Base-by-base conservation (phyloP, 2,113 vertebrate species). In the Pterophyllum scalare region DNA sequence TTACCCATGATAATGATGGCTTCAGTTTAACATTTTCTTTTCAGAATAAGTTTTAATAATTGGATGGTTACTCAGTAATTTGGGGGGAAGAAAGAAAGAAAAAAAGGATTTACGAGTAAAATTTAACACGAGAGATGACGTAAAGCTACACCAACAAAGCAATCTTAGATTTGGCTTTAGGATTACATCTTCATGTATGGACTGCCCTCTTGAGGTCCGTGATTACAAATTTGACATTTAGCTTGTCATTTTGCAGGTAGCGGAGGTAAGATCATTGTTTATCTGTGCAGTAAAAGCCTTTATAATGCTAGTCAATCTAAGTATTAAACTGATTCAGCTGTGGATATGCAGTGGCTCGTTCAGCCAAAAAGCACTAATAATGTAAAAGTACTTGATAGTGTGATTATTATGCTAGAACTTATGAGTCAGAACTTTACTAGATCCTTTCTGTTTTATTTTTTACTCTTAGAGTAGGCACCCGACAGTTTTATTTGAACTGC, bases 191-290 rank as follows among this genome's bases (percentile, higher is more conserved):
- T 57, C 70, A 89, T 87, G 88, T 86, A 67, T 87, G 77, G 87
- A 87, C 93, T 91, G 92, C 83, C 92, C 94, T 90, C 92, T 94
- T 92, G 75, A 91, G 90, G 92, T 81, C 64, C 75, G 31, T 31
- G 22, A 79, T 83, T 87, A 74, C 74, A 83, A 19, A 43, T 15
- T 15, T 90, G 67, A 74, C 81, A 85, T 86, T 86, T 87, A 77
- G 65, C 84, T 82, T 26, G 49, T 67, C 77, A 89, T 75, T 49
- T 78, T 84, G 58, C 79, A 82, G 87, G 85, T 86, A 76, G 82
- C 75, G 8, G n/a, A 22, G 24, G 11, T 40, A 87, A 61, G 3
- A 79, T 22, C 19, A 81, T 84, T 78, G 43, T 70, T 79, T 58
- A 46, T 10, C 22, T 13, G 79, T 59, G 26, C 17, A 79, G 19